A percentile compares a stretch with the other conserved stretches of the same genome.
These are phyloP conservation scores for Danaus melanippus DNA, from an alignment of 1,140 invertebrate species.

Conservation along the genomic window DNA sequence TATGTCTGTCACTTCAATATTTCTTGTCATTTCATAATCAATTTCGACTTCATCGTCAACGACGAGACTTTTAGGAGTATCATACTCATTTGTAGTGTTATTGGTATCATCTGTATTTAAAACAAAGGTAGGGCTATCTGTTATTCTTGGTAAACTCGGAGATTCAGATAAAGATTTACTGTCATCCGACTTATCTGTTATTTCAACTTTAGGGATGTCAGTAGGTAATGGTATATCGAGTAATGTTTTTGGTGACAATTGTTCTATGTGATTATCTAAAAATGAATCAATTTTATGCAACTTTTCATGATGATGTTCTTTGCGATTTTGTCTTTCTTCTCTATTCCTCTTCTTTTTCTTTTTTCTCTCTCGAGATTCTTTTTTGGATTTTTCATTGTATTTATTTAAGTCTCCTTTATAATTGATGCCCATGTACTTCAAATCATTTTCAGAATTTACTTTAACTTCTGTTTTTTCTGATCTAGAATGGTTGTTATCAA, in stretches of 20 bases:
- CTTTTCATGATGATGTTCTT: slow-evolving; percentile 75
- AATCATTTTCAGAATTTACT: slow-evolving; percentile 66
- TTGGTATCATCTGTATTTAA: slow-evolving; percentile 28
- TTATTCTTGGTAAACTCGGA: slow-evolving; percentile 64
- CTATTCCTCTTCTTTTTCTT: slow-evolving; percentile 88
- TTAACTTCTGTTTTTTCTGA: slow-evolving; percentile 44
- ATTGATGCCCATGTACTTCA: slow-evolving; percentile 67
- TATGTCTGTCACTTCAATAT: slow-evolving; percentile 49
- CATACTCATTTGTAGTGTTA: slow-evolving; percentile 26
- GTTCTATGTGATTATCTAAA: slow-evolving; percentile 29
- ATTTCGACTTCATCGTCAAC: slow-evolving; percentile 34
- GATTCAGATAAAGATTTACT: slow-evolving; percentile 42
- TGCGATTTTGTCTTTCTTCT: slow-evolving; percentile 81
- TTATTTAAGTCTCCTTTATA: slow-evolving; percentile 46
- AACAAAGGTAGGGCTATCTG: slow-evolving; percentile 56
- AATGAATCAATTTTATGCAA: slow-evolving; percentile 27
- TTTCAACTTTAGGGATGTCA: slow-evolving; percentile 33
- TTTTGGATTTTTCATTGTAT: slow-evolving; percentile 62
- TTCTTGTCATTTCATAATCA: slow-evolving; percentile 34
- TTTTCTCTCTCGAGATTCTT: slow-evolving; percentile 82
- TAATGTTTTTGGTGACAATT: slow-evolving; percentile 44
- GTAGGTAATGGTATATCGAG: slow-evolving; percentile 54
- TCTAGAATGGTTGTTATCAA: slow-evolving; percentile 43
- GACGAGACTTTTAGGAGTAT: slow-evolving; percentile 29
- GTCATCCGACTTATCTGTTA: slow-evolving; percentile 40